Base-by-base conservation (phyloP, 2,888 invertebrate genomes). In the Tinea pellionella region DNA sequence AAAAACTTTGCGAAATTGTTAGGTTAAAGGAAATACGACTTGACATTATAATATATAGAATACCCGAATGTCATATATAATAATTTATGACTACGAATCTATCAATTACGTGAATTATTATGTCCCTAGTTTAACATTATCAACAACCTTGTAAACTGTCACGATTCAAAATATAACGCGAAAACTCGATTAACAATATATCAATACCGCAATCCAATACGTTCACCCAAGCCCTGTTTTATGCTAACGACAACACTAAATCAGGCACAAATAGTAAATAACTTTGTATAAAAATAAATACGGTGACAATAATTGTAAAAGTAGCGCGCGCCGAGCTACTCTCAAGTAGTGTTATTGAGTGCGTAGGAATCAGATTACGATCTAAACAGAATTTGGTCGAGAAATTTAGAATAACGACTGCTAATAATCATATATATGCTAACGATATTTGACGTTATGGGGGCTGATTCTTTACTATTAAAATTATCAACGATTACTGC, bases 341-440 rank as follows among this genome's bases (percentile, higher is more conserved):
- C 65, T 65, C 64, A 66, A 64, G 67, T 69, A 69, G 68, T 67
- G 69, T 74, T 77, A 77, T 78, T 72, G 69, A 67, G 47, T 65
- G 32, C 65, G 67, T 65, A 66, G 66, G 63, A 16, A 65, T 61
- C 62, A 69, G 83, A 82, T 83, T 80, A 78, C 70, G 73, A 85
- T 83, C 84, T 78, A 65, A 67, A 74, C 74, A 73, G 75, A 74
- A 71, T 76, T 80, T 80, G 72, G 70, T 75, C 73, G 73, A 72
- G 68, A 75, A 76, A 81, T 81, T 80, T 79, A 81, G 75, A 81
- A 79, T 76, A 75, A 70, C 66, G 71, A 65, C 66, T 64, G 71
- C 73, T 79, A 79, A 80, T 81, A 81, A 80, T 72, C 77, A 71
- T 82, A 81, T 78, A 82, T 71, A 82, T 77, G 80, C 73, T 80